A percentile compares a stretch with the other conserved stretches of the same genome.
Evolutionary conservation across 2,888 invertebrate species (phyloP).

Genomic region (Julus scandinavius): DNA sequence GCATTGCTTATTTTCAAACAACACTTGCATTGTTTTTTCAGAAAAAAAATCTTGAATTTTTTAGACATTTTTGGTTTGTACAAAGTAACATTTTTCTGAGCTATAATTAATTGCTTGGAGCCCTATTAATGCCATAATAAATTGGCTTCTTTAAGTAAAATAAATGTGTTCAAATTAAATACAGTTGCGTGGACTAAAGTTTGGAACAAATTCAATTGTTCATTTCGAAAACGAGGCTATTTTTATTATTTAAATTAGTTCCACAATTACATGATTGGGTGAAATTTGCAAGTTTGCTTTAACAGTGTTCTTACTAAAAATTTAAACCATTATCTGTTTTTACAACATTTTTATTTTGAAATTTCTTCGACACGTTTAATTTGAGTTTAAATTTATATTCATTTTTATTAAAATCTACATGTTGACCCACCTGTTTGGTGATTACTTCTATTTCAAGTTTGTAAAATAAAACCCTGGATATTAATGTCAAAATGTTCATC

Average conservation of each 20-base stretch:
- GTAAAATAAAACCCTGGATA: not conserved
- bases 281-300: too few relatives aligned
- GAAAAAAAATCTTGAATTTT: not conserved
- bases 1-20: conserved; percentile 9
- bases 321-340: too few relatives aligned
- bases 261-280: too few relatives aligned
- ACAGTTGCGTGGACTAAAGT: not conserved
- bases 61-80: not conserved
- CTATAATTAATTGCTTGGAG: not conserved
- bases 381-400: conserved; percentile 1
- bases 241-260: too few relatives aligned
- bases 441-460: not conserved
- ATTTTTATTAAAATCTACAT: not conserved
- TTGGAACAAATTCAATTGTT: too few relatives aligned
- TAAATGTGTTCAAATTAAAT: too few relatives aligned
- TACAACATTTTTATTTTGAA: too few relatives aligned
- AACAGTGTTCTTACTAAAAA: too few relatives aligned
- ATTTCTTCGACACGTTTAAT: not conserved
- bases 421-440: too few relatives aligned
- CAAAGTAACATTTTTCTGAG: not conserved
- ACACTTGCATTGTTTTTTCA: conserved; percentile 3
- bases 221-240: too few relatives aligned
- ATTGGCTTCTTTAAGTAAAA: too few relatives aligned
- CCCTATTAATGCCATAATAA: not conserved
- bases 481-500: too few relatives aligned